A percentile compares a stretch with the other conserved stretches of the same genome.
Conservation (phyloP, 2,888 invertebrate genomes). For the Temnothorax ravouxi region DNA sequence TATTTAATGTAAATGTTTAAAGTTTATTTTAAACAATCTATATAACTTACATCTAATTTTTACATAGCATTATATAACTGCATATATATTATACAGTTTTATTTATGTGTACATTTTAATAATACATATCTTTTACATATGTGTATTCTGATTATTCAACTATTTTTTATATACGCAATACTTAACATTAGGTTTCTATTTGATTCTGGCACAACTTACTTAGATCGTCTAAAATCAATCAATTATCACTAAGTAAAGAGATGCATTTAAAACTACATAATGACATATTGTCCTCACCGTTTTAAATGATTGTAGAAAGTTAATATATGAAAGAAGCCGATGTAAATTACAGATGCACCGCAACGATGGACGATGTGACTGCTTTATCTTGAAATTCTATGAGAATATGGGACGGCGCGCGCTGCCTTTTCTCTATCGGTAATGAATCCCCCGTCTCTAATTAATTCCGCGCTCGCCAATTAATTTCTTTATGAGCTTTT, state of each 20-base stretch:
- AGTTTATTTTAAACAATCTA: background rate
- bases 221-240: background rate
- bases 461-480: conserved; percentile 33
- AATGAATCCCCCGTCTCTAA: conserved; percentile 3
- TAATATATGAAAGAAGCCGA: background rate
- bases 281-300: background rate
- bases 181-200: background rate
- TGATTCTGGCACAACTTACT: background rate
- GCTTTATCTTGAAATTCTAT: conserved; percentile 34
- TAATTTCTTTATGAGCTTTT: conserved; percentile 14
- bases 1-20: background rate
- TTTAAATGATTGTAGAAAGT: conserved; percentile 15
- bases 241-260: background rate
- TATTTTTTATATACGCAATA: background rate
- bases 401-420: conserved; percentile 10
- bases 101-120: background rate
- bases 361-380: background rate
- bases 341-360: conserved; percentile 2
- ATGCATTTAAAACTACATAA: background rate
- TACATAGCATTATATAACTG: background rate
- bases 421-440: conserved; percentile 29
- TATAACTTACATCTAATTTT: background rate
- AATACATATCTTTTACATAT: background rate
- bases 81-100: background rate
- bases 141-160: background rate